Evolutionary conservation across 2,113 vertebrate genomes (phyloP), one percentile per base, ranked within the genome.

Genomic region (Menidia beryllina): DNA sequence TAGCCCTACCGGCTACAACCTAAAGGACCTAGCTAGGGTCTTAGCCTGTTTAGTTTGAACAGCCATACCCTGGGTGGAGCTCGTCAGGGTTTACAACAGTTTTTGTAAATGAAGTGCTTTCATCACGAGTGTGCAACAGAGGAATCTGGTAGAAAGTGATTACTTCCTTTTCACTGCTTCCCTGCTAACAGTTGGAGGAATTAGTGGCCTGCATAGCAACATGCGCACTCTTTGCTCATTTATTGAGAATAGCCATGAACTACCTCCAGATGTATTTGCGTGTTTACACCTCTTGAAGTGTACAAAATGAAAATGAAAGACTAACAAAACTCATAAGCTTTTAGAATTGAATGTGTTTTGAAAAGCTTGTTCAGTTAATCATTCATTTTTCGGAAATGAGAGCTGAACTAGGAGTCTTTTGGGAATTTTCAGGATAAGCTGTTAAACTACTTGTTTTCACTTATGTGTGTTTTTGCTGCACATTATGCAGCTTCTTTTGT

Each of bases 101-200:
- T 45, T 45, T 45, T n/a, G n/a, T 17, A 45, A 19, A 19, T 45
- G 41, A 58, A 24, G 62, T 5, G 45, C 3, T 53, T 36, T 1
- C 0, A 21, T 52, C 58, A 64, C 52, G 63, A 24, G 69, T 69
- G 59, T 64, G 41, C 39, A 57, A 68, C 26, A 2, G 57, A 30
- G 36, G 77, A 59, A 75, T 56, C 54, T 80, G 71, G 54, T 54
- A n/a, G 10, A 53, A 43, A 62, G 62, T 65, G 69, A 79, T 82
- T 50, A 72, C 60, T 62, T 79, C 36, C 39, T 64, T 30, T 52
- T 65, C 69, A 41, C 59, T 69, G 74, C 34, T 59, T 54, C 38
- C 69, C 58, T 27, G 45, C 53, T 72, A 50, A 57, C 34, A 2
- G 7, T 63, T 52, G 61, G 27, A 52, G 24, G 70, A 19, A 36